Percentiles rank a stretch among this genome's conserved stretches.
Evolutionary conservation across 2,888 invertebrate species (phyloP).

Genomic region (Drepana falcataria): DNA sequence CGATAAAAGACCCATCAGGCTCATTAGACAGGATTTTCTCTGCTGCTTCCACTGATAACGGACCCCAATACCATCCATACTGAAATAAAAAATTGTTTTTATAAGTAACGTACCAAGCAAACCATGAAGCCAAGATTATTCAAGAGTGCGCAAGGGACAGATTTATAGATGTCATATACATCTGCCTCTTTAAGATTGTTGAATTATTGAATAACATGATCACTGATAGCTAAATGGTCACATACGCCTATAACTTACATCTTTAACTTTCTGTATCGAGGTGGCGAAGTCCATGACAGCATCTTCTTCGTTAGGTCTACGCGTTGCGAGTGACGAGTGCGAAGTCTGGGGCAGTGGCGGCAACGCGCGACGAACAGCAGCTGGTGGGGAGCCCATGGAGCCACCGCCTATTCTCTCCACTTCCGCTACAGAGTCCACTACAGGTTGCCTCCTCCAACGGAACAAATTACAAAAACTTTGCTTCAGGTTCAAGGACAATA

Average conservation of each 20-base stretch:
- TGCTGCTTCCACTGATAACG: conserved; percentile 93
- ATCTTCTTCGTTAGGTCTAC: conserved; percentile 57
- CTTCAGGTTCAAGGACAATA: conserved; percentile 87
- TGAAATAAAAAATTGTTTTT: conserved; percentile 48
- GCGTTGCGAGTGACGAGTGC: conserved; percentile 36
- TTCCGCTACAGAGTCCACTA: conserved; percentile 42
- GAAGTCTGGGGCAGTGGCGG: conserved; percentile 65
- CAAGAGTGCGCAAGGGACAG: neutral
- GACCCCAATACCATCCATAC: conserved; percentile 98
- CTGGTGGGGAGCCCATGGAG: conserved; percentile 50
- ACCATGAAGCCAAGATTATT: neutral
- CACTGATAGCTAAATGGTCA: neutral
- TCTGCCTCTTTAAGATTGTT: too few species aligned
- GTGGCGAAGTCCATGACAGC: conserved; percentile 90
- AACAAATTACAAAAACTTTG: conserved; percentile 92
- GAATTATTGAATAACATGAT: too few species aligned
- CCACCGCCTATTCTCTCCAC: conserved; percentile 44
- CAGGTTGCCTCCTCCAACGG: conserved; percentile 76
- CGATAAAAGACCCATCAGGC: conserved; percentile 95
- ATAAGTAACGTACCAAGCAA: neutral
- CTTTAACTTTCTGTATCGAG: conserved; percentile 95
- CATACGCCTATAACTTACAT: conserved; percentile 87
- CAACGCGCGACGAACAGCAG: conserved; percentile 59
- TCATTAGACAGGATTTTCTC: conserved; percentile 94
- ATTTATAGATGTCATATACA: too few species aligned